These are phyloP conservation scores for Apocheima hispidaria DNA, from an alignment of 2,888 invertebrate species.

Conservation along the genomic window DNA sequence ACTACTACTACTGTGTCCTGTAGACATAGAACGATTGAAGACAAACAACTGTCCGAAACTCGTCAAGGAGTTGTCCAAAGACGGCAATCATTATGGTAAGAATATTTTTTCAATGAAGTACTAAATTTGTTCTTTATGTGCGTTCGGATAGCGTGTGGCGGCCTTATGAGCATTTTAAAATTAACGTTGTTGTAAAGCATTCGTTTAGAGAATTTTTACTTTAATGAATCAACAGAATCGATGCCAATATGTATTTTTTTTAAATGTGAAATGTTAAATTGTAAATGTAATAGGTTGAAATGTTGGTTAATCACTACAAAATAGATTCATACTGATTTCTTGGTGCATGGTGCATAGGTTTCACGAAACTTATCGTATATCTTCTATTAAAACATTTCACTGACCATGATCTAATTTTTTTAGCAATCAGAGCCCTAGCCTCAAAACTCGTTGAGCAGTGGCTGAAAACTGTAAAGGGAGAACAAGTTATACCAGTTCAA, in stretches of 20 bases:
- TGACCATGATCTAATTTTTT: conserved; percentile 51
- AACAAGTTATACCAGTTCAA: conserved; percentile 82
- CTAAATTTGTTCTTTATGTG: too few relatives aligned
- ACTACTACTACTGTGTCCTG: conserved; percentile 94
- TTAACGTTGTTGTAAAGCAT: too few relatives aligned
- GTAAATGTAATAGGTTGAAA: too few relatives aligned
- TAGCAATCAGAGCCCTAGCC: conserved; percentile 92
- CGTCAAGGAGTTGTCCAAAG: conserved; percentile 94
- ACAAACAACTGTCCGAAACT: conserved; percentile 96
- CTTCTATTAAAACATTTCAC: background rate
- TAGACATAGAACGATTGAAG: conserved; percentile 95
- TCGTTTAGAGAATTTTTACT: too few relatives aligned
- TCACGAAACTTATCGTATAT: background rate
- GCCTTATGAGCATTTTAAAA: too few relatives aligned
- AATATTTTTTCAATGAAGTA: conserved; percentile 36
- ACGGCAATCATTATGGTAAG: conserved; percentile 93
- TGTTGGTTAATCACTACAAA: too few relatives aligned
- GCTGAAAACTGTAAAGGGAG: conserved; percentile 95
- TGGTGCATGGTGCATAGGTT: too few relatives aligned
- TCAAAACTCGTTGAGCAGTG: conserved; percentile 94
- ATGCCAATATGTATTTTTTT: too few relatives aligned
- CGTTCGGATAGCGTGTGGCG: too few relatives aligned
- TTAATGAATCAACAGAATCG: too few relatives aligned
- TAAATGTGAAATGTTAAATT: too few relatives aligned
- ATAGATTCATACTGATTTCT: too few relatives aligned